Conservation (phyloP, 1,140 invertebrate species). For the Drosophila nasuta region DNA sequence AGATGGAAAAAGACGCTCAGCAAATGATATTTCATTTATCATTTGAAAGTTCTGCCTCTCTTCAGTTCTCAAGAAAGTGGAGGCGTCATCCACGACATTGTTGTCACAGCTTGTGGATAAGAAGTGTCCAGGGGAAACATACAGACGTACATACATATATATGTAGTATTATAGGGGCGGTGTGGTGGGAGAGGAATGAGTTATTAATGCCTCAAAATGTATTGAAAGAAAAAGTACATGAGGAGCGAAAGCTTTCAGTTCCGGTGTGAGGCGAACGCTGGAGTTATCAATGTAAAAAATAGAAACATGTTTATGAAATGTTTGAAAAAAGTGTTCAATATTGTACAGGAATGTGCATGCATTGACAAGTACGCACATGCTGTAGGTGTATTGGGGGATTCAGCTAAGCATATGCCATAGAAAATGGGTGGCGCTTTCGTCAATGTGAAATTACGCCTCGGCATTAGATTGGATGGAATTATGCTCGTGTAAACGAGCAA, state of each 20-base stretch:
- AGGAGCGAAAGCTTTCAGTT: conserved; percentile 63
- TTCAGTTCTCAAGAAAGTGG: conserved; percentile 21
- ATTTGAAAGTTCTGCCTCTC: conserved; percentile 30
- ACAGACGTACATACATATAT: too few species aligned
- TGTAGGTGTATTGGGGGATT: background rate
- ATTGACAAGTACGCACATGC: too few species aligned
- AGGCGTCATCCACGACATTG: conserved; percentile 24
- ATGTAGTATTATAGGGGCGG: background rate
- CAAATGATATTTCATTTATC: conserved; percentile 79
- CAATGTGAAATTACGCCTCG: conserved; percentile 74
- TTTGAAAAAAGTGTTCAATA: conserved; percentile 41
- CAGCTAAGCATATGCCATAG: conserved; percentile 30
- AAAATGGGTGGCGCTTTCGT: conserved; percentile 73
- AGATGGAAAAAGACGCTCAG: conserved; percentile 22
- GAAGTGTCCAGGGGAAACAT: too few species aligned
- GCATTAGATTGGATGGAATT: conserved; percentile 73
- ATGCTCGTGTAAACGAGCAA: conserved; percentile 60
- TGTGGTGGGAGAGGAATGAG: conserved; percentile 35
- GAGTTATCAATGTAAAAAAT: conserved; percentile 76
- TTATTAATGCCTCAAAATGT: conserved; percentile 57
- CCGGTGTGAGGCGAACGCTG: conserved; percentile 33
- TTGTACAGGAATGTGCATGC: background rate
- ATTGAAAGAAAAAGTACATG: conserved; percentile 21
- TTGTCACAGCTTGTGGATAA: background rate
- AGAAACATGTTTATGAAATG: conserved; percentile 80